These are phyloP conservation scores for Meganola albula DNA, from an alignment of 2,888 invertebrate genomes.

Conservation along the genomic window DNA sequence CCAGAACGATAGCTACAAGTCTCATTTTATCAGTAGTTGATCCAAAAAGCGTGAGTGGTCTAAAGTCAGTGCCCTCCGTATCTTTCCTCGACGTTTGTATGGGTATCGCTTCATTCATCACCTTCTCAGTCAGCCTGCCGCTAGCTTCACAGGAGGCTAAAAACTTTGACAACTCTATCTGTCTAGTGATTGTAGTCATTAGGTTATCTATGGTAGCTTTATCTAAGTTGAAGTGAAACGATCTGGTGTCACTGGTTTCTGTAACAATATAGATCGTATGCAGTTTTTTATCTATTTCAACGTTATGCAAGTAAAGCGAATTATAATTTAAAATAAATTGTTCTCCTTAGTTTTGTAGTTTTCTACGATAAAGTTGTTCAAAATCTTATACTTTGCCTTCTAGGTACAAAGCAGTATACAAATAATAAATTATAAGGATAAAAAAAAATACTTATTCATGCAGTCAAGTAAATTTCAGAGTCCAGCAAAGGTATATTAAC, in stretches of 20 bases:
- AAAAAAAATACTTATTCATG: no score
- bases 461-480: no score
- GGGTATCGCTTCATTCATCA: constrained; percentile 55
- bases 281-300: no score
- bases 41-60: constrained; percentile 85
- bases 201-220: constrained; percentile 85
- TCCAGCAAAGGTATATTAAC: no score
- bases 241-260: constrained; percentile 70
- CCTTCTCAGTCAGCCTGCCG: constrained; percentile 60
- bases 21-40: constrained; percentile 82
- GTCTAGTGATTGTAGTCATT: constrained; percentile 87
- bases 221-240: constrained; percentile 84
- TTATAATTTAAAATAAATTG: no score
- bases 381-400: no score
- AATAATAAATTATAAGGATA: no score
- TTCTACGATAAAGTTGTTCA: no score
- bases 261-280: constrained; percentile 24
- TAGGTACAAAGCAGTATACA: no score
- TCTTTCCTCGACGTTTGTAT: constrained; percentile 33
- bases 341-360: no score
- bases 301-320: no score
- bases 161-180: constrained; percentile 88
- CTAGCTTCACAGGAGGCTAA: constrained; percentile 80
- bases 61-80: constrained; percentile 35
- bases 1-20: constrained; percentile 81